phyloP scores from a whole-genome alignment of 2,797 vertebrate genomes.

The Cyclopterus lumpus region DNA sequence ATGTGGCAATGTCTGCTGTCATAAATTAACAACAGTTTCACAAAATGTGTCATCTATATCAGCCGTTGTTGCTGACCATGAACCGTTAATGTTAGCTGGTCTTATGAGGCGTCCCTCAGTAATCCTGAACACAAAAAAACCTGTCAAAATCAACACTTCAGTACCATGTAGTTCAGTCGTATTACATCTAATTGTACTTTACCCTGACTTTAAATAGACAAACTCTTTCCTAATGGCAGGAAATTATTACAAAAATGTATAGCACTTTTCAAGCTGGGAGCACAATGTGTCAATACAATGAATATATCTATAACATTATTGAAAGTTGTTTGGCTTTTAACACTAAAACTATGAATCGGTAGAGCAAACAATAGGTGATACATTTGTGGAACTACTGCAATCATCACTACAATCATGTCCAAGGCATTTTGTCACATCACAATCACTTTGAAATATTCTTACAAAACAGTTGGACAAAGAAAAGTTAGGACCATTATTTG shows the following conservation, averaged over 20 bases:
- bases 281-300: background rate
- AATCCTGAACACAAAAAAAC: background rate
- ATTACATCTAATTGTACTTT: background rate
- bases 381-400: background rate
- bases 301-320: background rate
- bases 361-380: background rate
- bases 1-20: background rate
- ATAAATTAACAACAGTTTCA: background rate
- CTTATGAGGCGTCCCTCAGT: background rate
- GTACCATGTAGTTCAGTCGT: background rate
- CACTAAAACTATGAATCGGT: background rate
- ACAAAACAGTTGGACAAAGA: background rate
- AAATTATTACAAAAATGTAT: background rate
- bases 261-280: no score
- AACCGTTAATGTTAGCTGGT: background rate
- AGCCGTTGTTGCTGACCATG: background rate
- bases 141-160: background rate
- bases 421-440: background rate
- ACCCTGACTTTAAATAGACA: background rate
- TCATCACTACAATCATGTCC: background rate
- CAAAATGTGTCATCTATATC: background rate
- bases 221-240: background rate
- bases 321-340: background rate
- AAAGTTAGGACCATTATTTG: slow-evolving; percentile 3
- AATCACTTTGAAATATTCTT: background rate